Evolutionary conservation across 30 jellyfish, hydroid and myxozoan genomes (phyloP).

Genomic region (Pseudorhiza aurosa): DNA sequence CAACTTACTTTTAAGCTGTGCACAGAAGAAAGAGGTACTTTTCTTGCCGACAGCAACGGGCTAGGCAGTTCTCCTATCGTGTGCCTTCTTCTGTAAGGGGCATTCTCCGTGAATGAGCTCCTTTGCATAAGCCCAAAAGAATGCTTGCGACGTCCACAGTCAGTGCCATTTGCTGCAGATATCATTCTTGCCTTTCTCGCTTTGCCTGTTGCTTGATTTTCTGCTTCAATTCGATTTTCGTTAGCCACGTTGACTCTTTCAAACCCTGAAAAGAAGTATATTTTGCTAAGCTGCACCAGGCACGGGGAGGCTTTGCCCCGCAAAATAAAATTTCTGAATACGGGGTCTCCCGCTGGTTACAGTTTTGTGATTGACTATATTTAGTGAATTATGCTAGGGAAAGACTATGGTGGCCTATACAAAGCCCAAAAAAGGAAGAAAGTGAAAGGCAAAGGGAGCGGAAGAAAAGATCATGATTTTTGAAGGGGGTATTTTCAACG

Average conservation of each 20-base stretch:
- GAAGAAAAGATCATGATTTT: no score
- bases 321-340: no score
- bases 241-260: conserved; percentile 39
- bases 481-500: no score
- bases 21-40: background rate
- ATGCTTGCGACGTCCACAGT: background rate
- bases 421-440: no score
- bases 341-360: no score
- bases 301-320: no score
- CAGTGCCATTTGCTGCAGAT: background rate
- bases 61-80: conserved; percentile 39
- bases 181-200: background rate
- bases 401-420: no score
- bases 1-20: conserved; percentile 32
- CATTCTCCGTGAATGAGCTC: conserved; percentile 5
- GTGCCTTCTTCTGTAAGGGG: conserved; percentile 26
- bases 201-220: background rate
- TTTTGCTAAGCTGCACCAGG: no score
- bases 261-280: conserved; percentile 42
- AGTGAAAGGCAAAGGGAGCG: no score
- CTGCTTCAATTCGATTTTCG: background rate
- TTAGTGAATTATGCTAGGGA: no score
- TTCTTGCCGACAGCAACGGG: background rate
- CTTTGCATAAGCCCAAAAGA: background rate
- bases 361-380: no score